phyloP scores from a whole-genome alignment of 2,888 invertebrate species.

The Kuschelorhynchus macadamiae region DNA sequence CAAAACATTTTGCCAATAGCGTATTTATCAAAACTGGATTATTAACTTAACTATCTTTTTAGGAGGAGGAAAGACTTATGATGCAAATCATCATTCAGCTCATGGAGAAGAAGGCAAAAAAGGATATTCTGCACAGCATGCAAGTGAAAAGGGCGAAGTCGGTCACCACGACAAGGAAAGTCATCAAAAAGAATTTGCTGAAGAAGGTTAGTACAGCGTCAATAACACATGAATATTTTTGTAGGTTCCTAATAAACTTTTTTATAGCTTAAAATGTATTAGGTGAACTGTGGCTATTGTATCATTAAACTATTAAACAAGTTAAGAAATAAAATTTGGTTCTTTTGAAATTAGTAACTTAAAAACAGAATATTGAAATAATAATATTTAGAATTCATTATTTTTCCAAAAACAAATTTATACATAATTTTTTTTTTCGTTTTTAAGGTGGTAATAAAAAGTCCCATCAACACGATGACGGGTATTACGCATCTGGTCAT shows the following conservation, averaged over 20 bases:
- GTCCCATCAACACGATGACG: conserved; percentile 76
- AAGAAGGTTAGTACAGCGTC: conserved; percentile 64
- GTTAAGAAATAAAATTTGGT: too few species aligned
- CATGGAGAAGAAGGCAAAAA: conserved; percentile 79
- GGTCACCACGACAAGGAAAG: conserved; percentile 82
- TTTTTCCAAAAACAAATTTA: too few species aligned
- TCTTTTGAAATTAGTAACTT: too few species aligned
- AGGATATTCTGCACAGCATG: conserved; percentile 77
- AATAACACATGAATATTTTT: too few species aligned
- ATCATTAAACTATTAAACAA: too few species aligned
- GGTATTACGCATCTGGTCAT: conserved; percentile 76
- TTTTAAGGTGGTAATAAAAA: conserved; percentile 73
- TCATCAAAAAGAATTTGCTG: conserved; percentile 75
- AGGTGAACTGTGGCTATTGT: too few species aligned
- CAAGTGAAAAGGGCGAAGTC: conserved; percentile 77
- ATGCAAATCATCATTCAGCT: conserved; percentile 25
- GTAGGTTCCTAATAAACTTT: not conserved
- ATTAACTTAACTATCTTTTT: too few species aligned
- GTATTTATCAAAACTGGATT: too few species aligned
- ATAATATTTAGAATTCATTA: too few species aligned
- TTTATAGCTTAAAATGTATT: too few species aligned
- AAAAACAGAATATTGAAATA: too few species aligned
- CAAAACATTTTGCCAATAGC: too few species aligned
- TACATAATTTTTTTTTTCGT: conserved; percentile 4
- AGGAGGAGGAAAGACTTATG: conserved; percentile 29